These are phyloP conservation scores for Oncorhynchus mykiss DNA, from an alignment of 2,113 vertebrate genomes.

Conservation along the genomic window DNA sequence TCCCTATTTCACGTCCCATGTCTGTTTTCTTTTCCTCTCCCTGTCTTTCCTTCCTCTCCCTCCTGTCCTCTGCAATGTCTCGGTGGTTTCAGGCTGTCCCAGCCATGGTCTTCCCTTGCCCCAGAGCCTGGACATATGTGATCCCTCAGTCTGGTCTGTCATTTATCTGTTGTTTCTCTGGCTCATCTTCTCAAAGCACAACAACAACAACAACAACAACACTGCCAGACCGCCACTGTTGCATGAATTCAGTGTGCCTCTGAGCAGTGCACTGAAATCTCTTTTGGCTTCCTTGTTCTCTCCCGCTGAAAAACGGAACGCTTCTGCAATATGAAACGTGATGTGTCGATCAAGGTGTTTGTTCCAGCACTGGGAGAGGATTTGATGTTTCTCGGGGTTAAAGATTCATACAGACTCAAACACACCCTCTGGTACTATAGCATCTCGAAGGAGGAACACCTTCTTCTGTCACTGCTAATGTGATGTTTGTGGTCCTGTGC, in stretches of 20 bases:
- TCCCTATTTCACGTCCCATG: neutral
- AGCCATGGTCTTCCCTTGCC: neutral
- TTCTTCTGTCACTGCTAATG: neutral
- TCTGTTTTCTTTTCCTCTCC: neutral
- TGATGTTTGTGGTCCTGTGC: no score
- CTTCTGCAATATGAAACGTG: neutral
- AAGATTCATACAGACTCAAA: neutral
- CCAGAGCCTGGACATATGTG: slow-evolving; percentile 10
- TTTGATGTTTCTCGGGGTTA: neutral
- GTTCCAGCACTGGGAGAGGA: neutral
- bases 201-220: slow-evolving; percentile 20
- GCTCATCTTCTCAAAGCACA: slow-evolving; percentile 40
- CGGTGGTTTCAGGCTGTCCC: neutral
- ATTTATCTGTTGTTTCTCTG: slow-evolving; percentile 42
- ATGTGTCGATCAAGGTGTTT: neutral
- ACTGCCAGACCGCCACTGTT: neutral
- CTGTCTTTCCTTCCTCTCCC: neutral
- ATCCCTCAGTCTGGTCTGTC: slow-evolving; percentile 14
- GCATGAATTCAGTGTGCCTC: neutral
- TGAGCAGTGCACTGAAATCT: neutral
- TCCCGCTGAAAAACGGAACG: neutral
- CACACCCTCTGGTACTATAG: neutral
- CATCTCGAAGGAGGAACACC: neutral
- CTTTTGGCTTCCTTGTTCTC: neutral
- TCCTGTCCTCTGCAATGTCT: neutral